These are phyloP conservation scores for Elgonia sp. DNA, from an alignment of 2,888 invertebrate genomes.

Conservation along the genomic window DNA sequence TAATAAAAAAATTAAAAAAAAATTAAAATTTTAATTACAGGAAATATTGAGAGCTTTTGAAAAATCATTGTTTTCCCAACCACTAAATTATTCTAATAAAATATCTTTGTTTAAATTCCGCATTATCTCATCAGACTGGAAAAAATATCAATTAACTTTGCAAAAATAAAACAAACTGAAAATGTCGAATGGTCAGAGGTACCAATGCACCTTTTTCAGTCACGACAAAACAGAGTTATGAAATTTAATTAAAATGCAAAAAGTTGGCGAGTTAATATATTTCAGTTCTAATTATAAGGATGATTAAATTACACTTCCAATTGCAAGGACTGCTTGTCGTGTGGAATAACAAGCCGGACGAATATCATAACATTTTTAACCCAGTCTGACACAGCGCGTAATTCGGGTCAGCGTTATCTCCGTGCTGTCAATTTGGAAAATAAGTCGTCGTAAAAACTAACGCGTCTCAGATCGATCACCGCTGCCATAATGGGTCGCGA, in stretches of 20 bases:
- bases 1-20: too few relatives aligned
- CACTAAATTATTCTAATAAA: too few relatives aligned
- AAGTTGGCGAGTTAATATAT: slow-evolving; percentile 32
- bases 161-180: too few relatives aligned
- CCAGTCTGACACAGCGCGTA: not conserved
- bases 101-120: too few relatives aligned
- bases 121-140: too few relatives aligned
- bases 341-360: slow-evolving; percentile 18
- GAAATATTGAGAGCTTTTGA: too few relatives aligned
- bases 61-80: too few relatives aligned
- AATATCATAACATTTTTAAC: slow-evolving; percentile 32
- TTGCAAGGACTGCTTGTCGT: slow-evolving; percentile 14
- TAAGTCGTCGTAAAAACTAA: slow-evolving; percentile 1
- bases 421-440: slow-evolving; percentile 30
- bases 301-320: slow-evolving; percentile 38
- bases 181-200: not conserved
- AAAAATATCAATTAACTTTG: too few relatives aligned
- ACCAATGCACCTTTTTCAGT: not conserved
- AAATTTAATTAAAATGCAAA: slow-evolving; percentile 30
- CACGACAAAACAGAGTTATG: slow-evolving; percentile 1
- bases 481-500: not conserved
- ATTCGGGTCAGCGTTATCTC: slow-evolving; percentile 37
- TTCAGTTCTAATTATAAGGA: slow-evolving; percentile 24
- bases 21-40: too few relatives aligned
- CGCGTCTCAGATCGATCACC: not conserved